Evolutionary conservation across 2,888 invertebrate genomes (phyloP), one percentile per base, ranked within the genome.

Genomic region (Melieria crassipennis): DNA sequence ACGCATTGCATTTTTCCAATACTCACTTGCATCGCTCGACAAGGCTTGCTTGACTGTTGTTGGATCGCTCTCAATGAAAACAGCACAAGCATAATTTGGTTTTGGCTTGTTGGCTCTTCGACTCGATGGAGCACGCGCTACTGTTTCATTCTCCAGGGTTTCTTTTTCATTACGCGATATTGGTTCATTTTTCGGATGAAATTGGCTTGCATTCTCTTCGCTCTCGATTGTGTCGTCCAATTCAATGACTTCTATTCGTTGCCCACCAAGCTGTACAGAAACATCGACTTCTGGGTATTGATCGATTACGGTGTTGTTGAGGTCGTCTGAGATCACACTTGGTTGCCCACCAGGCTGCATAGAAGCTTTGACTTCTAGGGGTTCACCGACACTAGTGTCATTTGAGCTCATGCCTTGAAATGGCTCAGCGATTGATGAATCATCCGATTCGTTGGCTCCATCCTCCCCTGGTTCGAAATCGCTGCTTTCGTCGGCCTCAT

Each of bases 51-150:
- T 70, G 47, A 63, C 65, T n/a, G 70, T 70, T 3, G 13, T 5
- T 46, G 68, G 63, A 66, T 68, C 63, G 52, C 47, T 65, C 4
- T 42, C 4, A 62, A 61, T 60, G 13, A 69, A 69, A n/a, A 66
- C 60, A 9, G 70, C 69, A 64, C 46, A 73, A 5, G 10, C 43
- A 52, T 72, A 72, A 50, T 71, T 46, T 62, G 70, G 70, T 46
- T 60, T 73, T 57, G 68, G 70, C 13, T 71, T 73, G 4, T 71
- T 65, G 16, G 66, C 50, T 52, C 68, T 70, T 52, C 72, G 66
- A 42, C 30, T 46, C 4, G 74, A 73, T 47, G 63, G 70, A 48
- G 52, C 65, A 30, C 69, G 69, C 10, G 60, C 63, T 61, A 46
- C 62, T 30, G 62, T 10, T 30, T 72, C 3, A 46, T 60, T 45